Conservation (phyloP, 2,888 invertebrate species). For the Dryomyza anilis region DNA sequence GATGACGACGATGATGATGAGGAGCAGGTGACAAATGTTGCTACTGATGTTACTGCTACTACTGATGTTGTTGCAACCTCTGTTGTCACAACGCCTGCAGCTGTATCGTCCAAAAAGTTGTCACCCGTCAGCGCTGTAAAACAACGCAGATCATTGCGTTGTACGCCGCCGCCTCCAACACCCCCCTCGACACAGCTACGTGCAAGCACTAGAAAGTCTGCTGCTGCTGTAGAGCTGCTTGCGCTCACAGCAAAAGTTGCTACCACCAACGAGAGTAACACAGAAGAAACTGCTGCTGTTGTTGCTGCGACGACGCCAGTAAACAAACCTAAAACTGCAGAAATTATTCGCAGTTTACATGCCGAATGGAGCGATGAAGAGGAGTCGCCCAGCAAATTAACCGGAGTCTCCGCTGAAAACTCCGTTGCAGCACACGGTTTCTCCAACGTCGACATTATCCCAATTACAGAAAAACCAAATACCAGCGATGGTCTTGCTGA, state of each 20-base stretch:
- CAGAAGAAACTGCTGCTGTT: not conserved
- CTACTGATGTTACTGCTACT: too few relatives aligned
- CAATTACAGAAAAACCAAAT: too few relatives aligned
- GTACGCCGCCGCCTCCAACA: not conserved
- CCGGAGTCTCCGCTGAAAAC: too few relatives aligned
- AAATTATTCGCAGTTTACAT: constrained; percentile 72
- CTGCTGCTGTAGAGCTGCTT: too few relatives aligned
- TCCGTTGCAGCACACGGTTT: too few relatives aligned
- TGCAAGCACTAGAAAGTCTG: too few relatives aligned
- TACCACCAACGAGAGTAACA: not conserved
- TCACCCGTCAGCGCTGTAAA: not conserved
- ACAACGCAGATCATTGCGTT: constrained; percentile 16
- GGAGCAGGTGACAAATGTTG: too few relatives aligned
- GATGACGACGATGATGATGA: too few relatives aligned
- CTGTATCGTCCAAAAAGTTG: not conserved
- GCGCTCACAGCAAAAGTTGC: not conserved
- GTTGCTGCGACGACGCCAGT: not conserved
- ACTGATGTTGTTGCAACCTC: too few relatives aligned
- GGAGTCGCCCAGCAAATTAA: constrained; percentile 48
- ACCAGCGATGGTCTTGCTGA: not conserved
- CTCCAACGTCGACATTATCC: too few relatives aligned
- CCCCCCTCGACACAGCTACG: not conserved
- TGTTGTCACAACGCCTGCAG: not conserved
- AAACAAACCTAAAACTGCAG: constrained; percentile 47
- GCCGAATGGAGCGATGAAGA: constrained; percentile 80